Evolutionary conservation across 2,113 vertebrate genomes (phyloP).

Genomic region (Carassius auratus): DNA sequence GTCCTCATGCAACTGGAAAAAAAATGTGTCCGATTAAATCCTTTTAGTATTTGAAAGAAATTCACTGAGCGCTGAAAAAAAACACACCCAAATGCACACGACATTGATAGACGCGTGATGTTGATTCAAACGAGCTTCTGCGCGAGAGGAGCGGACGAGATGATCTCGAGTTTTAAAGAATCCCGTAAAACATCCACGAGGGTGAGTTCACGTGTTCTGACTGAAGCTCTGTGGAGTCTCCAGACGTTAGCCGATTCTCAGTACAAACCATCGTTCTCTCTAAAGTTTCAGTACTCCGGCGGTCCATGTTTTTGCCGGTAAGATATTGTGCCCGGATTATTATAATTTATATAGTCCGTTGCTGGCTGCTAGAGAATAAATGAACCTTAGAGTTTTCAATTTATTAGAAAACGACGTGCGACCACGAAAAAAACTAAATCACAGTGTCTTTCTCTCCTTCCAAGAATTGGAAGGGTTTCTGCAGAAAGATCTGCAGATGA

Average conservation of each 20-base stretch:
- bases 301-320: neutral
- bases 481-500: constrained; percentile 40
- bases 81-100: neutral
- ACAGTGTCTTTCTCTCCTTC: neutral
- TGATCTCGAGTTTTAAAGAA: constrained; percentile 31
- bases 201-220: constrained; percentile 21
- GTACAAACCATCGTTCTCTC: constrained; percentile 24
- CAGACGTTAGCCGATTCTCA: neutral
- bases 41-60: neutral
- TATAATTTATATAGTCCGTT: neutral
- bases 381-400: no score
- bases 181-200: constrained; percentile 30
- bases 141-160: constrained; percentile 13
- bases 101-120: neutral
- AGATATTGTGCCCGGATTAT: neutral
- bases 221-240: neutral
- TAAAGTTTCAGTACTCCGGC: constrained; percentile 43
- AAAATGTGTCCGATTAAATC: neutral
- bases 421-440: no score
- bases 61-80: neutral
- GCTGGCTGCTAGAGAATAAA: no score
- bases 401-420: neutral
- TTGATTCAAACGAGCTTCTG: constrained; percentile 21
- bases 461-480: constrained; percentile 9
- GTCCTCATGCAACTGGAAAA: neutral